These are phyloP conservation scores for Emydocephalus ijimae DNA, from an alignment of 2,113 vertebrate species.

Conservation along the genomic window DNA sequence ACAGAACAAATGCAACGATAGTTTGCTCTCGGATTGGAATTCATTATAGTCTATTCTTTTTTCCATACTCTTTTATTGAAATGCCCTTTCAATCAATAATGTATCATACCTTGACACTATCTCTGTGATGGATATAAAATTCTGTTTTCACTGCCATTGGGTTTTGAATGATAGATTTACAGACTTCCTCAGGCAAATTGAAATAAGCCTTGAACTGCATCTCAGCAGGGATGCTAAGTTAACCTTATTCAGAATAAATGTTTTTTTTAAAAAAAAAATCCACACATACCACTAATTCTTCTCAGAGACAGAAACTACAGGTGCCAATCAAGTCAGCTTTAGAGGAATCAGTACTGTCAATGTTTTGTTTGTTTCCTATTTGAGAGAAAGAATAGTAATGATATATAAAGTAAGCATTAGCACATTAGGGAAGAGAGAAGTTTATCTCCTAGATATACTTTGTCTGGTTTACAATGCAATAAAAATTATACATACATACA, in stretches of 20 bases:
- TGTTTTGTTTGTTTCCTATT: slow-evolving; percentile 27
- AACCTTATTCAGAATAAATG: slow-evolving; percentile 46
- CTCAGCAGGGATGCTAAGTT: slow-evolving; percentile 21
- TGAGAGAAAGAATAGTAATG: slow-evolving; percentile 17
- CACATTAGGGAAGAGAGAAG: neutral
- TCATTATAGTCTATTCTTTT: slow-evolving; percentile 8
- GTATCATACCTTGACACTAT: neutral
- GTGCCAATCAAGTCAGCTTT: slow-evolving; percentile 20
- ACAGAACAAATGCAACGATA: slow-evolving; percentile 9
- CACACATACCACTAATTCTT: slow-evolving; percentile 30
- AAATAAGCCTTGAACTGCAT: slow-evolving; percentile 31
- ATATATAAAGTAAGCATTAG: slow-evolving; percentile 30
- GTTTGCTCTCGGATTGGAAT: slow-evolving; percentile 12
- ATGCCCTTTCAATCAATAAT: neutral
- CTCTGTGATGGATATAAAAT: slow-evolving; percentile 24
- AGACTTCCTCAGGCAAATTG: neutral
- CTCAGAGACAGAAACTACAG: slow-evolving; percentile 20
- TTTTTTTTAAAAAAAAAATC: neutral
- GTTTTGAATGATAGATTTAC: slow-evolving; percentile 35
- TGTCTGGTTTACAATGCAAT: too few relatives aligned
- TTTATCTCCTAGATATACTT: neutral
- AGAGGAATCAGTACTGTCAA: slow-evolving; percentile 22
- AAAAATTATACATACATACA: too few relatives aligned
- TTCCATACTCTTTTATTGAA: slow-evolving; percentile 21
- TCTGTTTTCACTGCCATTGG: slow-evolving; percentile 35